Percentiles rank a stretch among this genome's conserved stretches.
Evolutionary conservation across 2,113 vertebrate species (phyloP).

Genomic region (Misgurnus anguillicaudatus): DNA sequence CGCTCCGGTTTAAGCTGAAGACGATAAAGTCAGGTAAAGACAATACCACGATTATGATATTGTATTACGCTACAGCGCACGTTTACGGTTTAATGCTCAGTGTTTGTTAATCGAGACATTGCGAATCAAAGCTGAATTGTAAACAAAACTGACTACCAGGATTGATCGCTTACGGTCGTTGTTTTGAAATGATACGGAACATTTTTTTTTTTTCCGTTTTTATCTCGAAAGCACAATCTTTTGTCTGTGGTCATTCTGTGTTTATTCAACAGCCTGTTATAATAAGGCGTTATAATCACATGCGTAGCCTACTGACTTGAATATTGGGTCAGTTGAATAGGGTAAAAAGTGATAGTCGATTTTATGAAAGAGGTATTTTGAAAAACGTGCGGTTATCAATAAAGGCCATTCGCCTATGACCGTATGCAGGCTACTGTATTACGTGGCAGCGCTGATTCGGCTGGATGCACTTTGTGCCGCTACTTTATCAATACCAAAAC

Average conservation of each 20-base stretch:
- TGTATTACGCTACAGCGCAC: neutral
- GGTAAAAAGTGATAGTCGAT: neutral
- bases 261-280: neutral
- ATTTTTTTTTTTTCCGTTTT: neutral
- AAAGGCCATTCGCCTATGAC: constrained; percentile 18
- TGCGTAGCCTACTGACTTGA: too few relatives aligned
- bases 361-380: neutral
- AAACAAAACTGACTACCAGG: constrained; percentile 39
- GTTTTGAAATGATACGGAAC: neutral
- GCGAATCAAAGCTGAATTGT: constrained; percentile 25
- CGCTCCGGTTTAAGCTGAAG: constrained; percentile 64
- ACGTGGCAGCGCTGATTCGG: constrained; percentile 67
- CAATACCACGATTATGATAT: neutral
- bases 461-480: constrained; percentile 28
- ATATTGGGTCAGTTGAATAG: neutral
- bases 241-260: constrained; percentile 1
- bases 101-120: neutral
- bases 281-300: neutral
- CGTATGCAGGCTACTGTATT: constrained; percentile 40
- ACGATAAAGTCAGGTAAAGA: constrained; percentile 74
- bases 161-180: neutral
- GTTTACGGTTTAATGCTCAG: neutral
- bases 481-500: constrained; percentile 30
- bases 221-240: neutral
- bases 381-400: neutral